Base-by-base conservation (phyloP, 2,113 vertebrate species). In the Marmota monax region DNA sequence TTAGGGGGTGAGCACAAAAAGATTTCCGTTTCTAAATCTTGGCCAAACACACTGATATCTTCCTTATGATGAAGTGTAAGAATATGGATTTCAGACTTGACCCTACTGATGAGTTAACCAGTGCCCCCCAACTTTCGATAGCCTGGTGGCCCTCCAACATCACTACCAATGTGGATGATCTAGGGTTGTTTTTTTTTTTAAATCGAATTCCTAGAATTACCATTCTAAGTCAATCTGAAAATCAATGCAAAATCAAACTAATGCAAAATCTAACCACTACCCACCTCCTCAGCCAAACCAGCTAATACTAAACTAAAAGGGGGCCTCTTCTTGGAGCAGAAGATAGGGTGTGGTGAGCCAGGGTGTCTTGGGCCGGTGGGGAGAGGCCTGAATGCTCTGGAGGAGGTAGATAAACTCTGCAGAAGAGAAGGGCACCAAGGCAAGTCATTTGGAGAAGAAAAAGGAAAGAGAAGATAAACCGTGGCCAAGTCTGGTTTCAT, bases 1-100 rank as follows among this genome's bases (percentile, higher is more conserved):
- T 92, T 92, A 65, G 34, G 29, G 27, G 7, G n/a, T 16, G 1
- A 80, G 37, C 29, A 65, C 95, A 45, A 86, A 93, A 65, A 34
- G 25, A 48, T 39, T 69, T 73, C 34, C 23, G 9, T 58, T n/a
- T 89, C 32, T 87, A 16, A 86, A 69, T 45, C n/a, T 16, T 74
- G 20, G 16, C 70, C 25, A 86, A 86, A 92, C 58, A 37, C 53
- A 72, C 39, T 56, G 48, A 89, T 87, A 22, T 82, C 82, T 90
- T 76, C 63, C 74, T 83, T 70, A 51, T 48, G 37, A 42, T 76
- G n/a, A 63, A 51, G 22, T 58, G 96, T 92, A 7, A 83, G 94
- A 85, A 84, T 79, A 48, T 5, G 17, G 27, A 67, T 93, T 85
- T 94, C 84, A 95, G 53, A 74, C 53, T 76, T 94, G 48, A 88